Base-by-base conservation (phyloP, 2,888 invertebrate genomes). In the Drosophila limbata region DNA sequence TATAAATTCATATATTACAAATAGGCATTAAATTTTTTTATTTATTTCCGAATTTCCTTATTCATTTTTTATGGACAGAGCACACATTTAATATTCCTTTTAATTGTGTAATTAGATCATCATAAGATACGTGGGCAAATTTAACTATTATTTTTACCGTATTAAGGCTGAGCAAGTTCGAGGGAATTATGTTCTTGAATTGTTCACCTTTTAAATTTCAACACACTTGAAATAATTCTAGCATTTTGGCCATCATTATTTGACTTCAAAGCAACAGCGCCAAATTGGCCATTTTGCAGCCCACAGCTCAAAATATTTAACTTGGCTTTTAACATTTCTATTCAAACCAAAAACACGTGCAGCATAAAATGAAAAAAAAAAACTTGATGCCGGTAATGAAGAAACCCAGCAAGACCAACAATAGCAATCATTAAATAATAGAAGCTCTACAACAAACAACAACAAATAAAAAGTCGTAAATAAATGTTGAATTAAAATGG, bases 331-430 rank as follows among this genome's bases (percentile, higher is more conserved):
- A 67, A 56, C 48, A 61, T 52, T 79, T 79, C 69, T 76, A 66
- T 50, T 69, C 47, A 80, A 76, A 52, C 61, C 68, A 64, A 77
- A 76, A 70, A 76, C 82, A 88, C 88, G 86, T 86, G 86, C 86
- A 84, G 53, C 53, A 40, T 15, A 9, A 19, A 51, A 21, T 1
- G 13, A 6, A 6, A 28, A 52, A 17, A 51, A 31, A 51, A 8
- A 75, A 71, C 61, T 56, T 51, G 51, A 62, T 73, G 68, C 53
- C 21, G 67, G 57, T 53, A 77, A 63, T 42, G 44, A 72, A 52
- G 57, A 69, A 60, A 69, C 55, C 72, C 55, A 59, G 40, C 52
- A 53, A 62, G 47, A 77, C 60, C 70, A 73, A 70, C 62, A 85
- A 75, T 64, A 73, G 80, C 69, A 77, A 81, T 77, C 74, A 83